Conservation (phyloP, 2,797 vertebrate genomes). For the Pristis pectinata region DNA sequence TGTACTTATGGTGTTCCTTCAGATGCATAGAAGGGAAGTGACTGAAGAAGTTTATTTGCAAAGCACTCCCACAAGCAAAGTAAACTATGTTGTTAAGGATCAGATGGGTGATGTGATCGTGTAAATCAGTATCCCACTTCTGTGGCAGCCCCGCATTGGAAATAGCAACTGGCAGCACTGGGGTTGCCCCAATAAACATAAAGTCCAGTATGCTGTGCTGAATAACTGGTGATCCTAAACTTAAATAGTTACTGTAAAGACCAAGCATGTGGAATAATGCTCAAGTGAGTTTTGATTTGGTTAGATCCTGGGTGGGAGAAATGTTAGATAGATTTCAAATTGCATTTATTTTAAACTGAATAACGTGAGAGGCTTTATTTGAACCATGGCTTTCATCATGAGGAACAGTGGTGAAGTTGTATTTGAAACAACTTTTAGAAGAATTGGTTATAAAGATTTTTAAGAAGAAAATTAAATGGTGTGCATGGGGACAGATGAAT, state of each 20-base stretch:
- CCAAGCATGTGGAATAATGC: not conserved
- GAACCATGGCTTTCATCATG: not conserved
- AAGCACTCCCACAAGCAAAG: not conserved
- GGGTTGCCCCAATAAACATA: not conserved
- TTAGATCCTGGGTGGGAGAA: no score
- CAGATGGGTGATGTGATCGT: not conserved
- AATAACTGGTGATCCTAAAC: not conserved
- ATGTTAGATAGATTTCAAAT: no score
- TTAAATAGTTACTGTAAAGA: not conserved
- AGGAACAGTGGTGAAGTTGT: not conserved
- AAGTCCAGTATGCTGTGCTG: not conserved
- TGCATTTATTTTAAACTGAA: no score
- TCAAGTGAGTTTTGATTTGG: not conserved
- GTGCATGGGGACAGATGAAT: not conserved
- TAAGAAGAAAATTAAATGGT: not conserved
- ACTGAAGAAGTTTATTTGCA: not conserved
- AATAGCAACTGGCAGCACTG: not conserved
- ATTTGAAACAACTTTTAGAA: not conserved
- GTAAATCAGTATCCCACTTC: not conserved
- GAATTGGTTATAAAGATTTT: not conserved
- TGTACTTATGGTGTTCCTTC: not conserved
- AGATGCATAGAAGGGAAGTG: not conserved
- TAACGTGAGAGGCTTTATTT: no score
- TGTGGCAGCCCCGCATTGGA: not conserved
- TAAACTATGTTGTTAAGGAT: not conserved